Base-by-base conservation (phyloP, 2,888 invertebrate genomes). In the Chrysotoxum bicinctum region DNA sequence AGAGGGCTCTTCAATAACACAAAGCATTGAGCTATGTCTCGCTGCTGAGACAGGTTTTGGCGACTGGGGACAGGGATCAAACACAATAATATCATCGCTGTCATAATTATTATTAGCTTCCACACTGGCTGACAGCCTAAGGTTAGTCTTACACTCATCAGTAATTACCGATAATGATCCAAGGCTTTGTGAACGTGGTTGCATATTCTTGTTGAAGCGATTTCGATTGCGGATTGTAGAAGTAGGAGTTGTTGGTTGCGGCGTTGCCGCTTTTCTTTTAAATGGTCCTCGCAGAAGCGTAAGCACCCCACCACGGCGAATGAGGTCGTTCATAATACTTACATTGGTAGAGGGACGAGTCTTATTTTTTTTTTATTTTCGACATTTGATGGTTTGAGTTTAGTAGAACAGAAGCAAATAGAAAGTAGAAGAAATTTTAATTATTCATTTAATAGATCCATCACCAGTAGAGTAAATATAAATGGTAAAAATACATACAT, bases 121-220 rank as follows among this genome's bases (percentile, higher is more conserved):
- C 87, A 91, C 88, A 88, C 91, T 91, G 87, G 90, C 90, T 83
- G 91, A 89, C 88, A 90, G 88, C 82, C 91, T 90, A 88, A 91
- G 87, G 75, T 81, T 90, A 83, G 87, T 88, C 87, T 90, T 91
- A 88, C 90, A 91, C 81, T 85, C 87, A 70, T 88, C 87, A 70
- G 74, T 91, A 92, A 90, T 92, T 92, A 92, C 92, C 92, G 92
- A 90, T 85, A 92, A 87, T 60, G 92, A 92, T 88, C 91, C 92
- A 40, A 91, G 88, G 80, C 92, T 92, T 75, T 90, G 90, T 0
- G 92, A 92, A 26, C 92, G 89, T 3, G 90, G 89, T 78, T 91
- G 91, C 88, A 91, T 80, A 87, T 90, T 90, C 26, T 87, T 82
- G 64, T 87, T 86, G 60, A 89, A 87, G 75, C 89, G 89, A 68